Evolutionary conservation across 2,113 vertebrate species (phyloP).

Genomic region (Leptocoma aspasia): DNA sequence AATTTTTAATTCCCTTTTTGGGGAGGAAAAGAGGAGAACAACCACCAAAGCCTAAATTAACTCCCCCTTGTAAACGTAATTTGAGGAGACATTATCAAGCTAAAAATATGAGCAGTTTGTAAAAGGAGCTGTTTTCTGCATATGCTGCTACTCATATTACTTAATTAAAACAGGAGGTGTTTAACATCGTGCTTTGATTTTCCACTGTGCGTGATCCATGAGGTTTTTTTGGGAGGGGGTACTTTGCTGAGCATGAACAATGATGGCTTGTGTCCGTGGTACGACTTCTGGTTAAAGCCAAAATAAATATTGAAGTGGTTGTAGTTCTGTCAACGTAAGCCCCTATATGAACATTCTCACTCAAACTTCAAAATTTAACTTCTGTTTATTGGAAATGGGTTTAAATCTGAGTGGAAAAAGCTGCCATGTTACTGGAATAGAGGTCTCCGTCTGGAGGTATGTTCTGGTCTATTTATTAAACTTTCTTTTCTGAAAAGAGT

Average conservation of each 20-base stretch:
- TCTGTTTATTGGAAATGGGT: not conserved
- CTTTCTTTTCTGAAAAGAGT: not conserved
- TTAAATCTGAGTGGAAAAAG: not conserved
- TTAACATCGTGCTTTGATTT: not conserved
- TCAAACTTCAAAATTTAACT: not conserved
- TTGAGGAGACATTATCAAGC: not conserved
- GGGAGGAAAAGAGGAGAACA: not conserved
- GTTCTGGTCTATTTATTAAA: not conserved
- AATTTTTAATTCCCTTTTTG: not conserved
- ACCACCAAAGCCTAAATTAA: not conserved
- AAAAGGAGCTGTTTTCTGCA: not conserved
- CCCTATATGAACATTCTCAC: not conserved
- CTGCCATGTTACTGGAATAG: not conserved
- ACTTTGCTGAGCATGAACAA: not conserved
- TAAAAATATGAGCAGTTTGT: not conserved
- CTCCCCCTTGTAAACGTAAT: not conserved
- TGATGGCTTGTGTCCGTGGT: conserved; percentile 23
- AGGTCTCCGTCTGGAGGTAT: not conserved
- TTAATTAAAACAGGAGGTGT: not conserved
- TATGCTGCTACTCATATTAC: not conserved
- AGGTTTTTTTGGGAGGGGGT: not conserved
- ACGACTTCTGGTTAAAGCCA: not conserved
- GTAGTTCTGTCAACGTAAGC: not conserved
- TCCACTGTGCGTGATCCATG: not conserved
- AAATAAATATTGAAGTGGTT: not conserved